Base-by-base conservation (phyloP, 1,140 invertebrate genomes). In the Sminthurides bifidus region DNA sequence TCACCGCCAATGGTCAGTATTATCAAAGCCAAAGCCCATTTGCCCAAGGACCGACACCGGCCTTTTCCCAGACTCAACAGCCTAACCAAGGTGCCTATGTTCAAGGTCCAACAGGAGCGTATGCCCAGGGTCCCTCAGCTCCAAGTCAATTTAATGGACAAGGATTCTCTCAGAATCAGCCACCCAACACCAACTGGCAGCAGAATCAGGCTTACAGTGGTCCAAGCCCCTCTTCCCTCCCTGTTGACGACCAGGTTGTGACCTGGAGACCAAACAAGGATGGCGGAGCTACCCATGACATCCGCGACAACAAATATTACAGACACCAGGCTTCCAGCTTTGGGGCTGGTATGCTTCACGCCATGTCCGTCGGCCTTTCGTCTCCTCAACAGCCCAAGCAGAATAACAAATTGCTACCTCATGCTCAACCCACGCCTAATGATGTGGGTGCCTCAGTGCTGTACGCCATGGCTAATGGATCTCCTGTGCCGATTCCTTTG, bases 281-380 rank as follows among this genome's bases (percentile, higher is more conserved):
- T 43, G 41, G 24, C 41, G 41, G 21, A 43, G 24, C 6, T 19
- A 43, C 8, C n/a, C 33, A 35, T n/a, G n/a, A 35, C 33, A 35
- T 10, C 33, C 8, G 33, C 33, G n/a, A 35, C 33, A 35, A 35
- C 33, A 35, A 8, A 8, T 35, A n/a, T 8, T 10, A 35, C n/a
- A 21, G 5, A 17, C 6, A 41, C 5, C 38, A 21, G 17, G 54
- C 48, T 6, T 19, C 45, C 14, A 35, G 44, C 19, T 19, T 65
- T 8, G 59, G 57, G 19, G 63, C 63, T 3, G 56, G 51, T 19
- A 48, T 59, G 19, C 54, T 65, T 14, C 63, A 61, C 27, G 63
- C 63, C 19, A 55, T 61, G 54, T 56, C 60, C 1, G 55, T 52
- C 26, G 59, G 56, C 33, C 49, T 57, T 1, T 10, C 50, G 17